phyloP scores from a whole-genome alignment of 35 echinoderm and acorn worm genomes.

The Ptychodera flava region DNA sequence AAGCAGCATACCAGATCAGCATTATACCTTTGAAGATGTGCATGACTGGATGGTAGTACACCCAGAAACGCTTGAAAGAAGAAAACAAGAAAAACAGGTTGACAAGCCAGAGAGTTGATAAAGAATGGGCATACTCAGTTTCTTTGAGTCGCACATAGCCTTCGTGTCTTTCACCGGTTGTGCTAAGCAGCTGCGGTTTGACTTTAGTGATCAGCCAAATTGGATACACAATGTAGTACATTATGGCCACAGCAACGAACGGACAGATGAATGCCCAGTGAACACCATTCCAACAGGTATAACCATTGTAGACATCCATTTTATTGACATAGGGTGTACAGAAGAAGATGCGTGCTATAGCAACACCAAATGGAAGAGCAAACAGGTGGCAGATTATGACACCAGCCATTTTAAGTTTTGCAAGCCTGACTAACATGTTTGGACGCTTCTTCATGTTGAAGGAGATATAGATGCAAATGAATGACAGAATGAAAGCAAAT shows the following conservation, averaged over 20 bases:
- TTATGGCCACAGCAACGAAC: conserved; percentile 39
- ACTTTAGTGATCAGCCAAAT: conserved; percentile 94
- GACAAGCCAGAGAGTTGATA: conserved; percentile 77
- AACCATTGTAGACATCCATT: conserved; percentile 88
- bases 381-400: conserved; percentile 64
- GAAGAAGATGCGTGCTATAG: conserved; percentile 72
- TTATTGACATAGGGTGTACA: conserved; percentile 64
- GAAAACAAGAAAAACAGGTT: conserved; percentile 92
- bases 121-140: conserved; percentile 70
- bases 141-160: conserved; percentile 92
- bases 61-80: conserved; percentile 90
- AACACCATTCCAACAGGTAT: conserved; percentile 53
- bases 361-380: conserved; percentile 75
- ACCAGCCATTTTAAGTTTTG: conserved; percentile 58
- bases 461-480: conserved; percentile 58
- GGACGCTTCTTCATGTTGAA: conserved; percentile 87
- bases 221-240: conserved; percentile 68
- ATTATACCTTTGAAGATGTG: conserved; percentile 72
- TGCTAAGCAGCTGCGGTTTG: conserved; percentile 65
- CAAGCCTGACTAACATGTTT: conserved; percentile 75
- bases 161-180: conserved; percentile 76
- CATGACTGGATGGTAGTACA: conserved; percentile 80
- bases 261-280: conserved; percentile 73
- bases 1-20: conserved; percentile 51
- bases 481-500: conserved; percentile 44